phyloP scores from a whole-genome alignment of 2,888 invertebrate genomes.

The Acrocera orbiculus region DNA sequence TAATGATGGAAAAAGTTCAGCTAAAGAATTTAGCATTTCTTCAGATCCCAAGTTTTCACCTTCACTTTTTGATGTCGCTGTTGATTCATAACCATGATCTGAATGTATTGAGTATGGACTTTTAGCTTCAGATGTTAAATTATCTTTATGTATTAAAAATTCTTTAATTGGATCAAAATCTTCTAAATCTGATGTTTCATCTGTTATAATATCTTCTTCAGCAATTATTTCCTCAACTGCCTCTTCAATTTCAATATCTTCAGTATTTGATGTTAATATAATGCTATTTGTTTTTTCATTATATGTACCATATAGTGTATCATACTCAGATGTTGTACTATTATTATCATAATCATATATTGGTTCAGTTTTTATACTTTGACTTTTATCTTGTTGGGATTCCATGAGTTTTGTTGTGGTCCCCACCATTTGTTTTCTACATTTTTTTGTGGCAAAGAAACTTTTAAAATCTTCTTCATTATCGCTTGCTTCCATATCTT shows the following conservation, averaged over 20 bases:
- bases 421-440: slow-evolving; percentile 69
- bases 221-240: slow-evolving; percentile 27
- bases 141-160: slow-evolving; percentile 15
- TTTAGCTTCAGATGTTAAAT: slow-evolving; percentile 9
- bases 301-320: slow-evolving; percentile 52
- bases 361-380: slow-evolving; percentile 8
- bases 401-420: slow-evolving; percentile 68
- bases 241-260: slow-evolving; percentile 36
- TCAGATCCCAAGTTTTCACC: too few relatives aligned
- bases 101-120: slow-evolving; percentile 26
- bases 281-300: slow-evolving; percentile 56
- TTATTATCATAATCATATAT: slow-evolving; percentile 13
- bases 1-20: slow-evolving; percentile 59
- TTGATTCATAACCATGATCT: slow-evolving; percentile 48
- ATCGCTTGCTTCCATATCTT: slow-evolving; percentile 41
- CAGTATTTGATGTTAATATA: slow-evolving; percentile 43
- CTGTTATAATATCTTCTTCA: slow-evolving; percentile 20
- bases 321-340: slow-evolving; percentile 19
- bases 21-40: too few relatives aligned
- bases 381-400: slow-evolving; percentile 37
- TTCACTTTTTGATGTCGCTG: slow-evolving; percentile 37
- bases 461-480: slow-evolving; percentile 40
- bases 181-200: slow-evolving; percentile 17
- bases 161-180: slow-evolving; percentile 23
- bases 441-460: slow-evolving; percentile 32